Evolutionary conservation across 2,888 invertebrate genomes (phyloP).

Genomic region (Ormyrus pomaceus): DNA sequence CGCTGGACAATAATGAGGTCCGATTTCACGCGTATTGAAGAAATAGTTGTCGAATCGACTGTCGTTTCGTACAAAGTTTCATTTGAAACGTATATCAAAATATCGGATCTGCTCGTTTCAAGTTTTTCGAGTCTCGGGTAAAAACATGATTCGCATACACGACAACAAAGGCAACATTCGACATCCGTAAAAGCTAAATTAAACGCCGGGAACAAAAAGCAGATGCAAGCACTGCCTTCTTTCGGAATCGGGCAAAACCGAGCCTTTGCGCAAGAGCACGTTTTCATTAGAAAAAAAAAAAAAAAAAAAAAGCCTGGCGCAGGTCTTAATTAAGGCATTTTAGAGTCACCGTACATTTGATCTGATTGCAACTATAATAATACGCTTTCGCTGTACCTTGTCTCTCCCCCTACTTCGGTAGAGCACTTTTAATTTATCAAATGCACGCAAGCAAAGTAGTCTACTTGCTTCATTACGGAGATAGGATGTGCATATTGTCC

Average conservation of each 20-base stretch:
- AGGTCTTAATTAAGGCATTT: conserved; percentile 41
- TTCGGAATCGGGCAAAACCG: neutral
- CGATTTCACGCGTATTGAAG: too few species aligned
- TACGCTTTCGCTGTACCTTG: conserved; percentile 14
- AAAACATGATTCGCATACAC: neutral
- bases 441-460: conserved; percentile 15
- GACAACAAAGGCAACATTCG: neutral
- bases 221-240: neutral
- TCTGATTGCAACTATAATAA: conserved; percentile 42
- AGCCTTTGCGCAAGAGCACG: neutral
- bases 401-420: neutral
- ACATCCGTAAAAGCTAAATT: neutral
- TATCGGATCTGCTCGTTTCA: too few species aligned
- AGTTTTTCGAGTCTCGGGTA: too few species aligned
- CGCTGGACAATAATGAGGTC: too few species aligned
- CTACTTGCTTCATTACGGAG: too few species aligned
- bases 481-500: too few species aligned
- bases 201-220: neutral
- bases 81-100: too few species aligned
- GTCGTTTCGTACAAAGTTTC: too few species aligned
- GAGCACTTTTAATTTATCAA: conserved; percentile 29
- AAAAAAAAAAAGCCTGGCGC: neutral
- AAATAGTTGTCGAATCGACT: too few species aligned
- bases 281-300: conserved; percentile 5
- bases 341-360: conserved; percentile 46